Base-by-base conservation (phyloP, 2,888 invertebrate genomes). In the Clusia tigrina region DNA sequence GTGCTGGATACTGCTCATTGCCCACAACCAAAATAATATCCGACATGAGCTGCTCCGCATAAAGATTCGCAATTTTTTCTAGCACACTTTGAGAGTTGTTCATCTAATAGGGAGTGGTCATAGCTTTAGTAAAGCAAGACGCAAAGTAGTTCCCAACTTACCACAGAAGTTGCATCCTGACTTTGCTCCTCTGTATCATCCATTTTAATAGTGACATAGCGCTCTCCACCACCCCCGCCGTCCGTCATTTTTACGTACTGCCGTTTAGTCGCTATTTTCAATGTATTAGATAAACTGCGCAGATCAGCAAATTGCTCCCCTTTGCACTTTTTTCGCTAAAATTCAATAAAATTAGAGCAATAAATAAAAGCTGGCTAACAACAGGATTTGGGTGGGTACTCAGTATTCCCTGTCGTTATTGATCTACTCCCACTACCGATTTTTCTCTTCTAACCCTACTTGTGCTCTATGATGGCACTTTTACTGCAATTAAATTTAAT, bases 21-120 rank as follows among this genome's bases (percentile, higher is more conserved):
- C 92, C 93, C 24, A 97, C 95, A 66, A 93, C 89, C 51, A 97
- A 84, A 42, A 89, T 89, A 60, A 97, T 89, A 82, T 97, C 97
- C 74, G 94, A 94, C 91, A 97, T 93, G 74, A 94, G 85, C 74
- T 92, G 90, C 69, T 94, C 93, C 0, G 91, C 90, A 82, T 94
- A 95, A 1, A 96, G 83, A 18, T 89, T 90, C 3, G 92, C 92
- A 74, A 96, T 92, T 80, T 93, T 93, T 65, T 90, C 87, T 55
- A 95, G 83, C 15, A 95, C 90, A 78, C 91, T 91, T 66, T 88
- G 88, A 0, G 94, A 93, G 82, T 95, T 95, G 73, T 95, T 93
- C 79, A 95, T 91, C 93, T 94, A 78, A n/a, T 17, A n/a, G n/a
- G 42, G n/a, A 42, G n/a, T 42, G 12, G 12, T 15, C 6, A 42